A percentile compares a stretch with the other conserved stretches of the same genome.
phyloP scores from a whole-genome alignment of 2,888 invertebrate species.

The Brachypterus glaber region DNA sequence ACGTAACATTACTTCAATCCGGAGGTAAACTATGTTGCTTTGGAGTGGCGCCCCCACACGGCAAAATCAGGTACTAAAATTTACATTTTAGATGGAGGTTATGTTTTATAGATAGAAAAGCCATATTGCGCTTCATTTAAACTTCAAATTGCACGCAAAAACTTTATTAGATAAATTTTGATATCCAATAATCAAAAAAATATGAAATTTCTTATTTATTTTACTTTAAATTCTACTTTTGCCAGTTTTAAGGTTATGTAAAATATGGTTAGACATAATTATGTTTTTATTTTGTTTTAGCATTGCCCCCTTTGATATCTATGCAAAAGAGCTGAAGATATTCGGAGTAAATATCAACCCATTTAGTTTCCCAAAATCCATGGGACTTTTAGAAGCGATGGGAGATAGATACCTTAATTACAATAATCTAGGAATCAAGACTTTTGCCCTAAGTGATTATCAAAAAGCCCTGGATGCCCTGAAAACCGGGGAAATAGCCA shows the following conservation, averaged over 20 bases:
- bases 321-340: conserved; percentile 53
- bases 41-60: conserved; percentile 52
- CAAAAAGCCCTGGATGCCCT: conserved; percentile 45
- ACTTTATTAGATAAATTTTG: no score
- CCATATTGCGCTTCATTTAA: no score
- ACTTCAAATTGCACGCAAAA: no score
- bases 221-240: no score
- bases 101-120: no score
- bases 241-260: not conserved
- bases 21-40: conserved; percentile 62
- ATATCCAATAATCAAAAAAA: no score
- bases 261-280: not conserved
- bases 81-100: no score
- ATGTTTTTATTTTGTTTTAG: conserved; percentile 33
- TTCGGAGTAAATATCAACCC: conserved; percentile 61
- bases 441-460: conserved; percentile 47
- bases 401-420: conserved; percentile 51
- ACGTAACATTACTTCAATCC: conserved; percentile 45
- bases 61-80: conserved; percentile 38
- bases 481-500: conserved; percentile 48
- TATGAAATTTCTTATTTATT: no score
- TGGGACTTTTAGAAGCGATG: conserved; percentile 55
- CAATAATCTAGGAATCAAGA: conserved; percentile 49
- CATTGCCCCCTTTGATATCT: conserved; percentile 50
- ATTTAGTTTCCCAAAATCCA: conserved; percentile 54